phyloP scores from a whole-genome alignment of 2,113 vertebrate genomes.

The Camelus dromedarius region DNA sequence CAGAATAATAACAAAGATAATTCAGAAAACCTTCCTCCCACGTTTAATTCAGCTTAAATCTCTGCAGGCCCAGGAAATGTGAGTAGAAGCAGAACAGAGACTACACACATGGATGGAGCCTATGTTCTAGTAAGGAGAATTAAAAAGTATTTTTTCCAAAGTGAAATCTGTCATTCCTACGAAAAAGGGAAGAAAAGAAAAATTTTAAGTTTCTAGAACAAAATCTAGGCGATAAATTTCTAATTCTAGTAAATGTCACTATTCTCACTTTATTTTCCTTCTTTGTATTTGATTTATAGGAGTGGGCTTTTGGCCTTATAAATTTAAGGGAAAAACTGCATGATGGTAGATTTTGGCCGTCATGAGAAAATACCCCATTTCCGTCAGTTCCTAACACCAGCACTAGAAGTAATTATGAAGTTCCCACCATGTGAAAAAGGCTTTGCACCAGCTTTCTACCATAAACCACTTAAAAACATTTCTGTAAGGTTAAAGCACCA shows the following conservation, averaged over 20 bases:
- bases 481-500: neutral
- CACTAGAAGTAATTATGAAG: neutral
- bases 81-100: neutral
- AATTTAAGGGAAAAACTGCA: neutral
- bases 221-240: neutral
- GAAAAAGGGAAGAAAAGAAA: neutral
- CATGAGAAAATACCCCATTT: neutral
- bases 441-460: neutral
- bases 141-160: neutral
- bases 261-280: neutral
- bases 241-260: conserved; percentile 3
- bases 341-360: neutral
- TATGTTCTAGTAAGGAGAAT: neutral
- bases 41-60: neutral
- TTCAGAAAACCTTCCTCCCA: neutral
- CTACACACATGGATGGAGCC: neutral
- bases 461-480: neutral
- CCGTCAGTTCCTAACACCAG: neutral
- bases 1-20: neutral
- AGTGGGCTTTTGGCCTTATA: neutral
- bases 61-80: neutral
- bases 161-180: neutral
- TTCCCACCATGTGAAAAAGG: neutral
- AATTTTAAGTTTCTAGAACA: neutral
- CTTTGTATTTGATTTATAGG: neutral